These are phyloP conservation scores for Drosophila albomicans DNA, from an alignment of 1,140 invertebrate genomes.

Conservation along the genomic window DNA sequence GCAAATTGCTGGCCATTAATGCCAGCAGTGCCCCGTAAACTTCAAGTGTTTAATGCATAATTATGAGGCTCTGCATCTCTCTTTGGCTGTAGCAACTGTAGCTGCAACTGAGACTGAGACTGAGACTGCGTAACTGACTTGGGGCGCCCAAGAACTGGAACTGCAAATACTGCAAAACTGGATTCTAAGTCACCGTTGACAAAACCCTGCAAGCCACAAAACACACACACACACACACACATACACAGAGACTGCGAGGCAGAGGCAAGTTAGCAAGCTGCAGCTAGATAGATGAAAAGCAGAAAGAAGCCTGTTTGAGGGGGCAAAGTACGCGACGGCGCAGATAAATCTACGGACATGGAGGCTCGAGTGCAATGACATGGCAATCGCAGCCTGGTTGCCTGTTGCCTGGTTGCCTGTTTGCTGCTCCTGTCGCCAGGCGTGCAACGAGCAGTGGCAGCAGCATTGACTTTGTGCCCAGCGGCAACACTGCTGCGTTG, in stretches of 20 bases:
- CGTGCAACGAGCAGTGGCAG: neutral
- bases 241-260: neutral
- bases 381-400: slow-evolving; percentile 1
- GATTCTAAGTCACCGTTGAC: slow-evolving; percentile 72
- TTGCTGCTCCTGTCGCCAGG: slow-evolving; percentile 36
- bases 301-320: slow-evolving; percentile 71
- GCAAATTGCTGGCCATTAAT: slow-evolving; percentile 74
- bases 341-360: slow-evolving; percentile 70
- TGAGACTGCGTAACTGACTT: slow-evolving; percentile 1
- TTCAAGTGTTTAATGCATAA: slow-evolving; percentile 82
- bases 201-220: slow-evolving; percentile 35
- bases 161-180: slow-evolving; percentile 68
- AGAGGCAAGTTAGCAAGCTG: neutral
- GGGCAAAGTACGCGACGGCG: slow-evolving; percentile 71
- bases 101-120: neutral
- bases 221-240: neutral
- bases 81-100: neutral
- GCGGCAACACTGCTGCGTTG: slow-evolving; percentile 8
- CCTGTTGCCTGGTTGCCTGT: slow-evolving; percentile 3
- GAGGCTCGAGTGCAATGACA: neutral
- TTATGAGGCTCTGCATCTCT: slow-evolving; percentile 54
- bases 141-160: slow-evolving; percentile 43
- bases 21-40: slow-evolving; percentile 70
- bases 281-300: slow-evolving; percentile 47
- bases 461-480: slow-evolving; percentile 2